Evolutionary conservation across 2,888 invertebrate genomes (phyloP), one percentile per base, ranked within the genome.

Genomic region (Polyommatus icarus): DNA sequence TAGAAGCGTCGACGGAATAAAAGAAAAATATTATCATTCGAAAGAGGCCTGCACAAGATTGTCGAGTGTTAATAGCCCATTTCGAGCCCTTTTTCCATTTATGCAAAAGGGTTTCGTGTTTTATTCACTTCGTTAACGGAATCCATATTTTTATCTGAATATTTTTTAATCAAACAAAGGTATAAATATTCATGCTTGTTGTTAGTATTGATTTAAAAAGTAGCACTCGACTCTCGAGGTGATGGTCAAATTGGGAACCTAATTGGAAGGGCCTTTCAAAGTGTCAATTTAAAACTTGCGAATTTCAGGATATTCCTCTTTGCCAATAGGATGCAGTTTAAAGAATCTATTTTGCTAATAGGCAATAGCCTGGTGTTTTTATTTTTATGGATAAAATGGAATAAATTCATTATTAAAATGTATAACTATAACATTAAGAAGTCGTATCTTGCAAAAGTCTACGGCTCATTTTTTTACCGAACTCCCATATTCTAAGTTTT

Each of bases 41-140:
- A 18, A 29, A 18, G 54, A 15, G 15, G 75, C 40, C 46, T 86
- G 75, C 85, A 87, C 88, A 89, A 90, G 89, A 90, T 88, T 90
- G 90, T 91, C 90, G 87, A 85, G 82, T 88, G 89, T 89, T 92
- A 91, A 92, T 90, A 90, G 90, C 87, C 91, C 87, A 89, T 90
- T 89, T 87, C 85, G 85, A 85, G 84, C 87, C 46, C 88, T 89
- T 89, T 92, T 90, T 85, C 86, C 85, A 89, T 89, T 90, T 90
- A 89, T 90, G 88, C 87, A 91, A 90, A 88, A 83, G 88, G 89
- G 71, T 77, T 91, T 88, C 86, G 87, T 87, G 88, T 85, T 90
- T 90, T 90, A 89, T 91, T 89, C 88, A 87, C 89, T 90, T 91
- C 90, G 90, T 91, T 91, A 90, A 86, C 89, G 84, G 77, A 77